Percentiles rank a stretch among this genome's conserved stretches.
These are phyloP conservation scores for Amphiprion clarkii DNA, from an alignment of 2,797 vertebrate species.

Conservation along the genomic window DNA sequence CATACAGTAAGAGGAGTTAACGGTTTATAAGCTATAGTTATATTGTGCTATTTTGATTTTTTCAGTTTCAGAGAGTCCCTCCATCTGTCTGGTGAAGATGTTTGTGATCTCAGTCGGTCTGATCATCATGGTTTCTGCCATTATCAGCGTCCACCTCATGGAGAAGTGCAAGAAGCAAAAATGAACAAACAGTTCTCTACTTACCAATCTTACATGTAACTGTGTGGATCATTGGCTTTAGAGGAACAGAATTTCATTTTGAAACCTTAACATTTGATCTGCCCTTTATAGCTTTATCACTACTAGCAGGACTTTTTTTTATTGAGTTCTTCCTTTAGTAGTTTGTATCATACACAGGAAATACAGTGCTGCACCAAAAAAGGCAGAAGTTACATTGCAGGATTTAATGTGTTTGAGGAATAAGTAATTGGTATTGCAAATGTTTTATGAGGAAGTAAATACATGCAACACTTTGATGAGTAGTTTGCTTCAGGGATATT, in stretches of 20 bases:
- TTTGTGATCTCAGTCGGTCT: conserved; percentile 30
- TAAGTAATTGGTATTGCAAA: background rate
- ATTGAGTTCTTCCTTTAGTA: no score
- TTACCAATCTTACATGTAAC: background rate
- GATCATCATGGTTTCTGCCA: conserved; percentile 40
- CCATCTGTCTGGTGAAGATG: conserved; percentile 36
- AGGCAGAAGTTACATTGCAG: background rate
- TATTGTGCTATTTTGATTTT: background rate
- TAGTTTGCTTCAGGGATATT: background rate
- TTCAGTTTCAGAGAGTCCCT: background rate
- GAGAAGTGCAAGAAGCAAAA: background rate
- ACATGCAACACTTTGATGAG: background rate
- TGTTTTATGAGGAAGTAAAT: background rate
- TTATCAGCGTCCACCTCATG: conserved; percentile 38
- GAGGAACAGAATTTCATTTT: no score
- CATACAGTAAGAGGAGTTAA: no score
- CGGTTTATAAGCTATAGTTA: no score
- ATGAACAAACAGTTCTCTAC: background rate
- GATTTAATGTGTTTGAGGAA: background rate
- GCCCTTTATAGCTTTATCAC: no score
- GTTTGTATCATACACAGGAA: no score
- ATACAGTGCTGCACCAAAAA: no score
- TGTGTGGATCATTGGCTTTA: no score
- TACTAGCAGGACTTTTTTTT: no score
- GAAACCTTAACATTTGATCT: no score